Conservation (phyloP, 2,797 vertebrate genomes). For the Megalops cyprinoides region DNA sequence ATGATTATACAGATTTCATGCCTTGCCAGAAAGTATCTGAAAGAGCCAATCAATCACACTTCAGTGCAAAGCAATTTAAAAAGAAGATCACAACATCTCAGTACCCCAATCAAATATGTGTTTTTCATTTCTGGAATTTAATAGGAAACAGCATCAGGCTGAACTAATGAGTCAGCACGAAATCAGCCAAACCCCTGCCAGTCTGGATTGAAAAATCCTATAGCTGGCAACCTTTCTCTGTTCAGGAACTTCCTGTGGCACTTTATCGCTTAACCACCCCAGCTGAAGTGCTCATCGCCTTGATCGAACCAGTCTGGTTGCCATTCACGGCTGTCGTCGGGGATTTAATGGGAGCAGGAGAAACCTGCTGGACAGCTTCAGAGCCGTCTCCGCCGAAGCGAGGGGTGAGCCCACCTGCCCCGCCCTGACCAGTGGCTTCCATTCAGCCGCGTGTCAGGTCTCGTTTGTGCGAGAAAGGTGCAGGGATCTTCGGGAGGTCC, state of each 20-base stretch:
- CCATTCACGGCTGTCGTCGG: constrained; percentile 32
- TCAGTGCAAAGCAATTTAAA: not conserved
- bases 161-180: not conserved
- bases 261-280: not conserved
- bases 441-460: not conserved
- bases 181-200: not conserved
- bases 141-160: too few species aligned
- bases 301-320: constrained; percentile 34
- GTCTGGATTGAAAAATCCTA: not conserved
- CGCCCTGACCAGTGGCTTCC: not conserved
- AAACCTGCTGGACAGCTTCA: constrained; percentile 23
- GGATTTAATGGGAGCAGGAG: constrained; percentile 35
- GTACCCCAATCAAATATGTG: not conserved
- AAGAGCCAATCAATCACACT: not conserved
- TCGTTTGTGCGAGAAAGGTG: not conserved
- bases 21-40: too few species aligned
- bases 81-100: not conserved
- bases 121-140: not conserved
- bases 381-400: constrained; percentile 26
- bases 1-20: too few species aligned
- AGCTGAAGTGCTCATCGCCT: constrained; percentile 32
- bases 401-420: constrained; percentile 24
- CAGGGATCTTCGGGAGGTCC: not conserved
- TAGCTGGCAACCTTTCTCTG: not conserved
- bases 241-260: constrained; percentile 18